These are phyloP conservation scores for Lates japonicus DNA, from an alignment of 2,797 vertebrate species.

Conservation along the genomic window DNA sequence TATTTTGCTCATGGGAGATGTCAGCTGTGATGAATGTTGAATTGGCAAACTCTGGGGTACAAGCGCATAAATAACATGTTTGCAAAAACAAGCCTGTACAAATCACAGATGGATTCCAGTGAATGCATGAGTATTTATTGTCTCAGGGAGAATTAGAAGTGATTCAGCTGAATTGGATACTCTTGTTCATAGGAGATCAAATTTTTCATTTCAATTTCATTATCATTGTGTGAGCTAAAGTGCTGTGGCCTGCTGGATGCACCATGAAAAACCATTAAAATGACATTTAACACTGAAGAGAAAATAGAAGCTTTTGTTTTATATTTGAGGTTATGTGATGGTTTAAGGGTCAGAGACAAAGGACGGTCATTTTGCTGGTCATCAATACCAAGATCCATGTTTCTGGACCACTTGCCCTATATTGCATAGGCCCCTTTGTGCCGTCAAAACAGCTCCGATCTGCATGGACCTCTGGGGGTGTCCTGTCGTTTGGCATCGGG, in stretches of 20 bases:
- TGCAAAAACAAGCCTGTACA: conserved; percentile 14
- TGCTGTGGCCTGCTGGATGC: background rate
- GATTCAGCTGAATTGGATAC: conserved; percentile 10
- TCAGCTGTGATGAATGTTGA: conserved; percentile 31
- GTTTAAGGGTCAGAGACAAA: background rate
- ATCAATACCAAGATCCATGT: background rate
- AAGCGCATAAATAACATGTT: conserved; percentile 21
- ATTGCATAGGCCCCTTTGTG: too few relatives aligned
- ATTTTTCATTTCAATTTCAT: conserved; percentile 25
- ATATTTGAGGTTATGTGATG: background rate
- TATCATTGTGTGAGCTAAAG: conserved; percentile 13
- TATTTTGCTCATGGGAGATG: conserved; percentile 15
- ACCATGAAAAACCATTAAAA: conserved; percentile 19
- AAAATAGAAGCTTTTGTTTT: background rate
- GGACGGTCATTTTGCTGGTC: background rate
- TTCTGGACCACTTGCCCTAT: background rate
- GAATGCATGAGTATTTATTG: background rate
- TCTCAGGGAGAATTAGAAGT: background rate
- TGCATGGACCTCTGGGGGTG: too few relatives aligned
- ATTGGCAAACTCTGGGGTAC: conserved; percentile 4
- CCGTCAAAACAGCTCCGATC: too few relatives aligned
- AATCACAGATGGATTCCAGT: conserved; percentile 17
- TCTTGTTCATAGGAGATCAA: conserved; percentile 12
- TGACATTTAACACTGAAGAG: background rate
- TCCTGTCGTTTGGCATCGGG: too few relatives aligned